Evolutionary conservation across 2,113 vertebrate genomes (phyloP).

Genomic region (Zootoca vivipara): DNA sequence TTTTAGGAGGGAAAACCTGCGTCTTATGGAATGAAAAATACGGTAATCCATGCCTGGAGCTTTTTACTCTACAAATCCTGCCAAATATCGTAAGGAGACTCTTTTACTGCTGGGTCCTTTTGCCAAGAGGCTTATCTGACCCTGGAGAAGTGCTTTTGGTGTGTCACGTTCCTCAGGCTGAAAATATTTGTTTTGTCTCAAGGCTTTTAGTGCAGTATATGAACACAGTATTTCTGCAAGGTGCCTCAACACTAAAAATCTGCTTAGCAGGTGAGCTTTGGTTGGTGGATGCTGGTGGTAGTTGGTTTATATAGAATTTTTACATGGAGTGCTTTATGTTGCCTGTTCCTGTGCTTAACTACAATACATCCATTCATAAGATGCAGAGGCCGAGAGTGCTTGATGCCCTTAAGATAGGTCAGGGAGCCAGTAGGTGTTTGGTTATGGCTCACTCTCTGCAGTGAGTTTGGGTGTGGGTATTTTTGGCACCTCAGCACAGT

Average conservation of each 20-base stretch:
- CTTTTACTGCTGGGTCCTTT: neutral
- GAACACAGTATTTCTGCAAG: neutral
- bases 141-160: neutral
- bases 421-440: neutral
- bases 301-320: no score
- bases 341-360: neutral
- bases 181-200: no score
- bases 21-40: no score
- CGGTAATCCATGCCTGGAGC: neutral
- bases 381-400: no score
- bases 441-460: neutral
- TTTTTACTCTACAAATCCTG: neutral
- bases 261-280: neutral
- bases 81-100: neutral
- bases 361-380: no score
- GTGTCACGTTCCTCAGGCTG: no score
- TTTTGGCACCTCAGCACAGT: neutral
- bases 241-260: no score
- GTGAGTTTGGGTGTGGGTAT: no score
- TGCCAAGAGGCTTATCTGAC: no score
- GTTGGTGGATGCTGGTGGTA: neutral
- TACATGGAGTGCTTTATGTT: neutral
- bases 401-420: neutral
- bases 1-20: no score
- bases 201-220: neutral